Evolutionary conservation across 2,888 invertebrate species (phyloP), one percentile per base, ranked within the genome.

Genomic region (Volucella zonaria): DNA sequence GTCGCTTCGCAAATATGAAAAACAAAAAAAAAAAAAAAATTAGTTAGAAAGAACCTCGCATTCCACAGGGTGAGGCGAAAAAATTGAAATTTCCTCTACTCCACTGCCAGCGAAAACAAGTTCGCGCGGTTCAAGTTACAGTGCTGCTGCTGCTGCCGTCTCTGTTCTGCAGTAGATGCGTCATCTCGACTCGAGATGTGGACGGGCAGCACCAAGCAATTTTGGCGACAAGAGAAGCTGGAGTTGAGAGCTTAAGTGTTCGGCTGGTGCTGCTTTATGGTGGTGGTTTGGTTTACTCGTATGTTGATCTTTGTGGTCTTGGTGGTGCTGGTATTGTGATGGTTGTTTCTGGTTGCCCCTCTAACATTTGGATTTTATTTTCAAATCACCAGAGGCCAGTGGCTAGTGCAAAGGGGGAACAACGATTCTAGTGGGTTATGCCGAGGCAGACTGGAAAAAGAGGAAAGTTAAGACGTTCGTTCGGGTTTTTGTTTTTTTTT

Each of bases 111-210:
- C 31, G 58, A 43, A 80, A 85, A 85, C 85, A 59, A 85, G 85
- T 85, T 83, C 40, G 64, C 70, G 64, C 62, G 75, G 79, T 66
- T 76, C 40, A 78, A 68, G 78, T 74, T 62, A 71, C n/a, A 45
- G 45, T 73, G 61, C 61, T 76, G 67, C 62, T 71, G 67, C 61
- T 61, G 51, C 52, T 77, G 59, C 38, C 40, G 52, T 40, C 31
- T 31, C 31, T 31, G 31, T 31, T 31, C 31, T 31, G 31, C 6
- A 4, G 31, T 31, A 47, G 68, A 81, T 85, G 81, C 85, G 81
- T 85, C 85, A 85, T 76, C 81, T 42, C 8, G 43, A 49, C n/a
- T 49, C 68, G 40, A 45, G 64, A 66, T 47, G 70, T 68, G 54
- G 23, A 70, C 58, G 71, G 49, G 43, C 51, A 51, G 31, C 58